Evolutionary conservation across 1,140 invertebrate genomes (phyloP).

Genomic region (Cydia strobilella): DNA sequence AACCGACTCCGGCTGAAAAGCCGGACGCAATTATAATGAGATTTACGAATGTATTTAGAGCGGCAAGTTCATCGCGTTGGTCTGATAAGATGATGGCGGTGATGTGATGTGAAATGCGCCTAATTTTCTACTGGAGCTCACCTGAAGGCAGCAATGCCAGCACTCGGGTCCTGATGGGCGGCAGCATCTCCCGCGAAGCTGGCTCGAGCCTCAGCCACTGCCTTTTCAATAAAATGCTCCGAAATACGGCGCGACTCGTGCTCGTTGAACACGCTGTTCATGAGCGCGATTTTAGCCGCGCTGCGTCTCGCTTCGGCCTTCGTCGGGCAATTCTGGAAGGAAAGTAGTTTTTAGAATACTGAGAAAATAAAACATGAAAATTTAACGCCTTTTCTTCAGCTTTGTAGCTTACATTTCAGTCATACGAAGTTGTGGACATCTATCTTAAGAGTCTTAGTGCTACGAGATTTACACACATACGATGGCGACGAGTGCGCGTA

Average conservation of each 20-base stretch:
- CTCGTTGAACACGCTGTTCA: slow-evolving; percentile 98
- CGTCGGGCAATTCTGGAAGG: slow-evolving; percentile 91
- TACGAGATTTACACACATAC: no score
- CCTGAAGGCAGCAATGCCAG: slow-evolving; percentile 95
- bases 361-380: neutral
- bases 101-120: no score
- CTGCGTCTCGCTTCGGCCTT: slow-evolving; percentile 96
- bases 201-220: slow-evolving; percentile 91
- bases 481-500: no score
- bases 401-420: no score
- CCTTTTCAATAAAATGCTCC: slow-evolving; percentile 96
- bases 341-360: neutral
- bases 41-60: no score
- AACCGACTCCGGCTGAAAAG: no score
- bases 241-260: slow-evolving; percentile 96
- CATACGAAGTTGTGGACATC: no score
- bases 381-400: no score
- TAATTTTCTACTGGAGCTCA: slow-evolving; percentile 40
- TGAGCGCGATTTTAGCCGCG: slow-evolving; percentile 96
- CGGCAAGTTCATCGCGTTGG: no score
- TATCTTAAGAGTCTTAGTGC: no score
- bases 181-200: slow-evolving; percentile 83
- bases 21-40: no score
- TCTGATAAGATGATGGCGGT: no score
- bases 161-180: slow-evolving; percentile 89